Evolutionary conservation across 2,888 invertebrate species (phyloP), one percentile per base, ranked within the genome.

Genomic region (Zonitis immaculata): DNA sequence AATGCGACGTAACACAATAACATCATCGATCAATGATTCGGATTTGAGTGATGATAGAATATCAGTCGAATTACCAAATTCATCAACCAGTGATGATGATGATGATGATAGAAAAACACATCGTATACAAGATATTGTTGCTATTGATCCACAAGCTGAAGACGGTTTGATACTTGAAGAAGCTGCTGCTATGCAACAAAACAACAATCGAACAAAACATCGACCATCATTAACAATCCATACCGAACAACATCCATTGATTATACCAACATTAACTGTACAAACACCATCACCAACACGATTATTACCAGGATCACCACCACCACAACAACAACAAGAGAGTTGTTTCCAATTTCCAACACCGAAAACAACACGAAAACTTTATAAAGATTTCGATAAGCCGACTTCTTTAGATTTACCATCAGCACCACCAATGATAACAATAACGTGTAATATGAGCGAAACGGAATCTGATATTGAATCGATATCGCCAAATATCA

Each of bases 401-500:
- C 82, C 82, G 6, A 80, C 78, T 22, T 82, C 82, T 6, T 69
- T 83, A 55, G 83, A 83, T 65, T 73, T 86, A 71, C 79, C 86
- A 63, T 77, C 81, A 75, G 78, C 76, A 22, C 87, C 87, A 7
- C 88, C 87, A 0, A 76, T 85, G 64, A 87, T 88, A 63, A 88
- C 87, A 9, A 84, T 89, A 25, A 89, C 89, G 0, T 85, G 85
- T 62, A 88, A 87, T 65, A 82, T 87, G 73, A 88, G 86, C 66
- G 88, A 89, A 72, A 78, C 79, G 11, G 89, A 89, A 73, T 88
- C 88, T 3, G 89, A 89, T 66, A 77, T 80, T 6, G 88, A 89
- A 61, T 82, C 84, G 3, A 72, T 84, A 62, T 86, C 86, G 9
- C 85, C 87, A 2, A 80, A 85, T 42, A 65, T 66, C 1, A 75